Conservation (phyloP, 2,113 vertebrate species). For the Telmatochromis brachygnathus region DNA sequence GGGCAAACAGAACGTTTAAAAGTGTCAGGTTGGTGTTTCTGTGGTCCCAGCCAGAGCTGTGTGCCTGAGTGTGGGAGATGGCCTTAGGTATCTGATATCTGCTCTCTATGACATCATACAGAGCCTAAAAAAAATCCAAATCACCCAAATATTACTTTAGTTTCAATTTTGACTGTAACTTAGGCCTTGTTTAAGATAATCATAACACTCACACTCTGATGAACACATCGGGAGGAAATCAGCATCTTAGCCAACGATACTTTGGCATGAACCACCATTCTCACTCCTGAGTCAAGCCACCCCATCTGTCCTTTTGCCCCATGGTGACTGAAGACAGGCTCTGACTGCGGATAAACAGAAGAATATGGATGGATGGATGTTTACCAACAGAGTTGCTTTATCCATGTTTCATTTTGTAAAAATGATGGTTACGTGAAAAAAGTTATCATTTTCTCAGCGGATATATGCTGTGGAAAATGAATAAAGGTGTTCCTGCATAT, state of each 20-base stretch:
- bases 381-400: background rate
- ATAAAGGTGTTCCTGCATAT: background rate
- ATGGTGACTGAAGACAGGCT: background rate
- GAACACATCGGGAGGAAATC: accelerated
- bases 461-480: background rate
- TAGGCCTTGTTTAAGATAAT: background rate
- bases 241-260: background rate
- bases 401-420: background rate
- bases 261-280: background rate
- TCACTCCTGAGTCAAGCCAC: background rate
- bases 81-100: background rate
- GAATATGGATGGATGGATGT: background rate
- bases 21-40: background rate
- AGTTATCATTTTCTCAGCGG: accelerated
- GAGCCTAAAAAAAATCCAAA: background rate
- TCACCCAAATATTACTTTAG: accelerated
- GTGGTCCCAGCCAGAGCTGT: background rate
- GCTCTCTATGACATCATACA: background rate
- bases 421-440: background rate
- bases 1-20: background rate
- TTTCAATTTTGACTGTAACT: background rate
- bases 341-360: background rate
- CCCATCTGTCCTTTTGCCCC: background rate
- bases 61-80: background rate
- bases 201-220: background rate